Evolutionary conservation across 2,113 vertebrate genomes (phyloP).

Genomic region (Cyphomyrus discorhynchus): DNA sequence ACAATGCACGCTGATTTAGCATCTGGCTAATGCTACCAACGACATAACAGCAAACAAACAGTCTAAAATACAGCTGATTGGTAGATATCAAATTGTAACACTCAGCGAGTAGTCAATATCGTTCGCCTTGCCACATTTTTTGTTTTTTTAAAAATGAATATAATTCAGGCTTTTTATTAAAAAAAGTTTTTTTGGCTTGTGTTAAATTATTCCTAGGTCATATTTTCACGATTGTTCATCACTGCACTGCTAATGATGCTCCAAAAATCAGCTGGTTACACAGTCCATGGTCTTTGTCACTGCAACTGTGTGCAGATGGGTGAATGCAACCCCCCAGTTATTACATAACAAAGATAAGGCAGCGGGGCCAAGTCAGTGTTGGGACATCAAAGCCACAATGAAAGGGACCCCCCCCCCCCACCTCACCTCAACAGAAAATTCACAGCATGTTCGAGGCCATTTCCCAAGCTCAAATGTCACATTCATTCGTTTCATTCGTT

Average conservation of each 20-base stretch:
- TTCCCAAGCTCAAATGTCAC: constrained; percentile 17
- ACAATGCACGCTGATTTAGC: background rate
- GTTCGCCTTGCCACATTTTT: background rate
- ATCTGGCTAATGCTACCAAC: background rate
- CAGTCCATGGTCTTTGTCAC: background rate
- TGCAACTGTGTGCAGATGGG: background rate
- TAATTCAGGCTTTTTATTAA: background rate
- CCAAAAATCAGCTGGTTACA: background rate
- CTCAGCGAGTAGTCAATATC: background rate
- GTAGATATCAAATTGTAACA: background rate
- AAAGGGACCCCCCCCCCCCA: background rate
- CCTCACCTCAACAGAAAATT: constrained; percentile 13
- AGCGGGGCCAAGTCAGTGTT: background rate
- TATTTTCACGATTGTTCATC: background rate
- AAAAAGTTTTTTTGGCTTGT: background rate
- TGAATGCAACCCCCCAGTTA: background rate
- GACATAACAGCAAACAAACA: background rate
- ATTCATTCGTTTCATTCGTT: background rate
- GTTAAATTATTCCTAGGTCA: background rate
- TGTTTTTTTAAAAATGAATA: background rate
- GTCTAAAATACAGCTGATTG: background rate
- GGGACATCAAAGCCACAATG: background rate
- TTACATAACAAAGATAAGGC: background rate
- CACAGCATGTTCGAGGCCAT: constrained; percentile 24
- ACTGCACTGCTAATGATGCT: background rate